phyloP scores from a whole-genome alignment of 2,888 invertebrate genomes.

The Amphipyra berbera region DNA sequence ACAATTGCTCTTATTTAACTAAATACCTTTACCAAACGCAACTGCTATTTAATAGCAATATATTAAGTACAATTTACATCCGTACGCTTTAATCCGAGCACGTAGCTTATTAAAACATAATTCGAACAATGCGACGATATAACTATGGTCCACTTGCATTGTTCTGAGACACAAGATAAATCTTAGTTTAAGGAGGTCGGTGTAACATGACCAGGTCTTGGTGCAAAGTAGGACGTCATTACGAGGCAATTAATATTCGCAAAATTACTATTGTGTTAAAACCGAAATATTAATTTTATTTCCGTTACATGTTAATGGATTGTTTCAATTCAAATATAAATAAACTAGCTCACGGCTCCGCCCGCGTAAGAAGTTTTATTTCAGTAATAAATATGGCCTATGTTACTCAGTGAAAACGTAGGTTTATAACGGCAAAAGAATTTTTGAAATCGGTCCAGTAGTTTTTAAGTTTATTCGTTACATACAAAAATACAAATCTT shows the following conservation, averaged over 20 bases:
- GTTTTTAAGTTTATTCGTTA: too few relatives aligned
- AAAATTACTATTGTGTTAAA: neutral
- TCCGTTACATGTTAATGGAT: too few relatives aligned
- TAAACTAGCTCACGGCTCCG: too few relatives aligned
- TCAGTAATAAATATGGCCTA: too few relatives aligned
- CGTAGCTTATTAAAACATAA: conserved; percentile 57
- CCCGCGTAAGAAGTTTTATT: too few relatives aligned
- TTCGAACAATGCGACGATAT: conserved; percentile 53
- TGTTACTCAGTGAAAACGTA: too few relatives aligned
- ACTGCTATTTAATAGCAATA: conserved; percentile 15
- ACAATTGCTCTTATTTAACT: neutral
- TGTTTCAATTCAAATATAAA: too few relatives aligned
- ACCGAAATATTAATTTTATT: too few relatives aligned
- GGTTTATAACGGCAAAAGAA: too few relatives aligned
- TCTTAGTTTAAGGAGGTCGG: conserved; percentile 57
- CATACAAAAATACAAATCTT: too few relatives aligned
- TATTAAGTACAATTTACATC: conserved; percentile 40
- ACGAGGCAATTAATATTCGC: conserved; percentile 5
- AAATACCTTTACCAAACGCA: conserved; percentile 5
- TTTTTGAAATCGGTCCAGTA: too few relatives aligned
- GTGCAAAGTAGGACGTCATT: conserved; percentile 8
- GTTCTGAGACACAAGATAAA: conserved; percentile 67
- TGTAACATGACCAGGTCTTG: conserved; percentile 21
- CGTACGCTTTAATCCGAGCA: conserved; percentile 27
- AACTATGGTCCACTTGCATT: conserved; percentile 57